Conservation (phyloP, 2,797 vertebrate species). For the Ambastaia sidthimunki region DNA sequence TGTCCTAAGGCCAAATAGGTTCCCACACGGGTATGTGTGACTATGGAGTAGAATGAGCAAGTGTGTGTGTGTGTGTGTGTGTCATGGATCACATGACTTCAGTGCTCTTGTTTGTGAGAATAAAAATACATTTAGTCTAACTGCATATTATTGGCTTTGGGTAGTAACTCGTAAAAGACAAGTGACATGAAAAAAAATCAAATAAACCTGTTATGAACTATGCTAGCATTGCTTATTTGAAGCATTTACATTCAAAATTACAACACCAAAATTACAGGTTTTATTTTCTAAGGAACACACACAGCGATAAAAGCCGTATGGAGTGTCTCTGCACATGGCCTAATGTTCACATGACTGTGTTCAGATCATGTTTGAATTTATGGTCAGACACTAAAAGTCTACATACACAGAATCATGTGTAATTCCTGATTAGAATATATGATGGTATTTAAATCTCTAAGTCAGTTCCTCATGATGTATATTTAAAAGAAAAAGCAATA, state of each 20-base stretch:
- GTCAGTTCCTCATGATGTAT: background rate
- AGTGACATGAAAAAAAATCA: background rate
- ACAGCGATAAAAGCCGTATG: background rate
- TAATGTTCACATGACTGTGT: background rate
- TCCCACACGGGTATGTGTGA: slow-evolving; percentile 5
- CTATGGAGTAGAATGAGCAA: background rate
- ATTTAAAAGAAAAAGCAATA: background rate
- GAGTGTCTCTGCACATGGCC: background rate
- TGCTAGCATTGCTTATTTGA: background rate
- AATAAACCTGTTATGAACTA: background rate
- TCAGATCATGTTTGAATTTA: slow-evolving; percentile 1
- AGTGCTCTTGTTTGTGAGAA: background rate
- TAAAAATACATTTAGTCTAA: background rate
- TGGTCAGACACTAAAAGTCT: background rate
- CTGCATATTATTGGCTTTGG: background rate
- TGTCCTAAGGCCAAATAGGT: slow-evolving; percentile 19
- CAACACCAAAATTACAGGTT: slow-evolving; percentile 4
- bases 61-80: background rate
- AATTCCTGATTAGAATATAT: slow-evolving; percentile 4
- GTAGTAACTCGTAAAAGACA: background rate
- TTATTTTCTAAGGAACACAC: background rate
- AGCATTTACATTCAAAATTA: background rate
- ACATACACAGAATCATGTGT: slow-evolving; percentile 1
- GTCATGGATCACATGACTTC: background rate
- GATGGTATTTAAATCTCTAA: background rate